These are phyloP conservation scores for Cerceris rybyensis DNA, from an alignment of 2,888 invertebrate genomes.

Conservation along the genomic window DNA sequence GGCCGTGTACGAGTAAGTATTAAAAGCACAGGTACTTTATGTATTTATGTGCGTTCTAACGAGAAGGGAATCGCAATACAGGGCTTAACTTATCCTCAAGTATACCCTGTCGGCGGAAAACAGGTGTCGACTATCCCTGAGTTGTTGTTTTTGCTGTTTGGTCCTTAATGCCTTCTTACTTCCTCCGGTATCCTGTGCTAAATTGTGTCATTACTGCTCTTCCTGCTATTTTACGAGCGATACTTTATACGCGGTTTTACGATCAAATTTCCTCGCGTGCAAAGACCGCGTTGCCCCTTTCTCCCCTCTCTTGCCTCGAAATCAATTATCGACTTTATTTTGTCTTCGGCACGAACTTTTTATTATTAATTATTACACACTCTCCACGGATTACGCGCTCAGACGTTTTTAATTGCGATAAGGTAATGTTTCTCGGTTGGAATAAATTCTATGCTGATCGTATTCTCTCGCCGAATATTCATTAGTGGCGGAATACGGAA, in stretches of 20 bases:
- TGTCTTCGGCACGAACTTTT: not conserved
- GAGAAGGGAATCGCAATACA: not conserved
- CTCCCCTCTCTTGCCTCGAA: not conserved
- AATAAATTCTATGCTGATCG: not conserved
- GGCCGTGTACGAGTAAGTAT: no score
- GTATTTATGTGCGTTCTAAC: not conserved
- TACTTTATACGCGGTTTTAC: slow-evolving; percentile 13
- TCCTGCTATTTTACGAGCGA: slow-evolving; percentile 8
- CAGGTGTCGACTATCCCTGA: not conserved
- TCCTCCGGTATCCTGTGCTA: not conserved
- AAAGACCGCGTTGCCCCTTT: not conserved
- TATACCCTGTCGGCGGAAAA: not conserved
- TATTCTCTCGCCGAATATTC: no score
- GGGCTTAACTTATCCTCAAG: not conserved
- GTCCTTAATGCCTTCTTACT: not conserved
- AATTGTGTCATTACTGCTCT: not conserved
- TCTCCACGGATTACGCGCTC: not conserved
- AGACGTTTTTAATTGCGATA: not conserved
- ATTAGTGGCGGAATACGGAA: no score
- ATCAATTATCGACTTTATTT: not conserved
- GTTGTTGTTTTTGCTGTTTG: not conserved
- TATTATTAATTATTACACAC: not conserved
- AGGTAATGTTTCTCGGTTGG: not conserved
- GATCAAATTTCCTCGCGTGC: not conserved
- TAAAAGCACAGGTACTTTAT: not conserved